Base-by-base conservation (phyloP, 2,797 vertebrate genomes). In the Cetoscarus ocellatus region DNA sequence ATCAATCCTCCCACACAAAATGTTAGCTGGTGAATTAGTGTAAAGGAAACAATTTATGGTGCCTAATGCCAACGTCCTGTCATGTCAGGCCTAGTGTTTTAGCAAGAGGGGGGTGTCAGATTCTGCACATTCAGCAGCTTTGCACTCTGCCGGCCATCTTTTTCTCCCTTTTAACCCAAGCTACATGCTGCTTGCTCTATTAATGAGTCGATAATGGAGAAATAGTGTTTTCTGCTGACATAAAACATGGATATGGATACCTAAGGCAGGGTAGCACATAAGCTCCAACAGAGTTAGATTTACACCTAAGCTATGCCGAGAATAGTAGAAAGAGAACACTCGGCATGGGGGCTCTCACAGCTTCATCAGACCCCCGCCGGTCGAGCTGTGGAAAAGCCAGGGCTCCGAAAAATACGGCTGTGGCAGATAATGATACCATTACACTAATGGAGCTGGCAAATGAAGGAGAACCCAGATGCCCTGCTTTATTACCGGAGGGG, bases 351-450 rank as follows among this genome's bases (percentile, higher is more conserved):
- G 87, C 84, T 82, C 90, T 86, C 84, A 77, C 75, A 79, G 87
- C 91, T 95, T 93, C 92, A 93, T 94, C 92, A 93, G 91, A 90
- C 90, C 92, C 92, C 93, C 73, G 87, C 91, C 83, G 81, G 86
- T 91, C 69, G 74, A 87, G 78, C 86, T 63, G 73, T 89, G 87
- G 84, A 91, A 88, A 93, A 89, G 86, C 89, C 84, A 73, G 66
- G 75, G 77, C 90, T 81, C 73, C 70, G 88, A 94, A 94, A 94
- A 94, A 95, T 96, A 97, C 95, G 95, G 94, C 95, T 94, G 94
- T 93, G 94, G 96, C 95, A 96, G 96, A 96, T 98, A 98, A 97
- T 96, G 96, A 96, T 94, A 95, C 96, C 96, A 98, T 98, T 98
- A 97, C 96, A 95, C 96, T 97, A 98, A 98, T 98, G 97, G 96